Percentiles rank a stretch among this genome's conserved stretches.
These are phyloP conservation scores for Glaucomys volans DNA, from an alignment of 2,113 vertebrate genomes.

Conservation along the genomic window DNA sequence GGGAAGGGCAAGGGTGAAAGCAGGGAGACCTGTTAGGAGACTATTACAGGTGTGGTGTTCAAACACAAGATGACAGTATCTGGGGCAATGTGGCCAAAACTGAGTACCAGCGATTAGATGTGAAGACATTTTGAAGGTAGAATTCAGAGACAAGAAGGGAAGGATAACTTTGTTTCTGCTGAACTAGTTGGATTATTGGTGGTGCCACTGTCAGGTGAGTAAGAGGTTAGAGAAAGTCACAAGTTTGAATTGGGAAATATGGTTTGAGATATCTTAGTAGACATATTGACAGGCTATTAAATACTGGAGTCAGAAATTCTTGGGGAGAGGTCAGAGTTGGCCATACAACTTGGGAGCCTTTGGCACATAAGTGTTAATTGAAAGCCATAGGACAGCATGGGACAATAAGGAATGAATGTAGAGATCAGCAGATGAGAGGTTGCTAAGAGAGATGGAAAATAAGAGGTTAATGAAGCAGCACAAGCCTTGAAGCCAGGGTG, in stretches of 20 bases:
- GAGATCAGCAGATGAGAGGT: neutral
- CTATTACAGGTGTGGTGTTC: neutral
- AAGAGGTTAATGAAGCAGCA: neutral
- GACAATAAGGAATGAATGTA: neutral
- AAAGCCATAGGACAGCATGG: neutral
- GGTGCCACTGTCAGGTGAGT: neutral
- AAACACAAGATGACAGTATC: neutral
- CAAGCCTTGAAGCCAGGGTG: neutral
- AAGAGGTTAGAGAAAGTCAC: neutral
- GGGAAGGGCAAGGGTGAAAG: neutral
- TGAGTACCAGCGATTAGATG: neutral
- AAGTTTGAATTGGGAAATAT: neutral
- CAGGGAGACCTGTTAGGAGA: neutral
- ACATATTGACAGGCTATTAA: neutral
- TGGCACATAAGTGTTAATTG: neutral
- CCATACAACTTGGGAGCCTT: neutral
- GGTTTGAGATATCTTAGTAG: neutral
- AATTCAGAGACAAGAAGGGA: constrained; percentile 11
- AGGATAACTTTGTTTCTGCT: neutral
- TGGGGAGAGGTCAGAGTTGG: neutral
- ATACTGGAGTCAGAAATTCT: neutral
- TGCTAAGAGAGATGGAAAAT: neutral
- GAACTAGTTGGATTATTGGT: neutral
- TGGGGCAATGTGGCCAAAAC: neutral
- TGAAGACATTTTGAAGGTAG: constrained; percentile 3